Conservation (phyloP, 1,140 invertebrate genomes). For the Drosophila oshimai region DNA sequence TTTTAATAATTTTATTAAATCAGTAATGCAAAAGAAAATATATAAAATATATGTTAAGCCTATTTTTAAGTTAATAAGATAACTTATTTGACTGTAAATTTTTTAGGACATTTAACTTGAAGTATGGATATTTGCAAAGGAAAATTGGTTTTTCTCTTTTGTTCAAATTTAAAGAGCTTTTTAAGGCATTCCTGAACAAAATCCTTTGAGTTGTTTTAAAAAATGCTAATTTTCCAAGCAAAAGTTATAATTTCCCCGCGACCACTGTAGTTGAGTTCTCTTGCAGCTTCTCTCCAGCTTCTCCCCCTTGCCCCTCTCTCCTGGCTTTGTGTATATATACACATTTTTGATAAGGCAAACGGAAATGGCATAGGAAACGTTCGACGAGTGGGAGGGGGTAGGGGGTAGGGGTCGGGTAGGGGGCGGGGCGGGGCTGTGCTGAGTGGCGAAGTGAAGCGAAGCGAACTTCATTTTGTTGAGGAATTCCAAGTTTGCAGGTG, state of each 20-base stretch:
- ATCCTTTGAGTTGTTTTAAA: neutral
- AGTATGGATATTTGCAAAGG: too few relatives aligned
- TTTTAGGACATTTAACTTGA: too few relatives aligned
- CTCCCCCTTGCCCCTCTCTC: neutral
- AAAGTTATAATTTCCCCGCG: slow-evolving; percentile 2
- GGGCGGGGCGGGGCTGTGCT: slow-evolving; percentile 18
- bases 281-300: slow-evolving; percentile 5
- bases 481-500: slow-evolving; percentile 41
- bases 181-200: neutral
- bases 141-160: too few relatives aligned
- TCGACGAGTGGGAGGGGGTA: neutral
- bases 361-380: slow-evolving; percentile 74
- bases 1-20: too few relatives aligned
- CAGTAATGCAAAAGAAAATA: too few relatives aligned
- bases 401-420: neutral
- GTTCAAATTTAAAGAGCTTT: neutral
- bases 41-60: too few relatives aligned
- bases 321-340: slow-evolving; percentile 43
- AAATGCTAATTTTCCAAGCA: neutral
- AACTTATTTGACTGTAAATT: too few relatives aligned
- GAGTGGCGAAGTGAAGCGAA: slow-evolving; percentile 70
- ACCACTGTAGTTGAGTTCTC: slow-evolving; percentile 22
- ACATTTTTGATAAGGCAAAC: slow-evolving; percentile 77
- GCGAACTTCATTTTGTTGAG: slow-evolving; percentile 56
- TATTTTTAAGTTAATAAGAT: too few relatives aligned